Evolutionary conservation across 2,113 vertebrate genomes (phyloP).

Genomic region (Eclectus roratus): DNA sequence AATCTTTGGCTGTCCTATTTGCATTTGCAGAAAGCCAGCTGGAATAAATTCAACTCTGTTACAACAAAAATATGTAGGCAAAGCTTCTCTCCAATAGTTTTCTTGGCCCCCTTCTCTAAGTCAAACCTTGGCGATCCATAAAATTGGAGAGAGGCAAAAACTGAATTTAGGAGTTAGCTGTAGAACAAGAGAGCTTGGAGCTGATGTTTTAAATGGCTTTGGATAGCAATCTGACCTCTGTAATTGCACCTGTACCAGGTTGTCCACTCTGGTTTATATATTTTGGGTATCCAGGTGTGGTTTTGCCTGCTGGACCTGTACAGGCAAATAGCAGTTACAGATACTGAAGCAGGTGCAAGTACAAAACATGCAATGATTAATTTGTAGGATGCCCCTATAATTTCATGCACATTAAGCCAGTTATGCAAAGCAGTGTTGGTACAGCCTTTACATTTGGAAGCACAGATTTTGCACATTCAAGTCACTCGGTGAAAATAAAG

Average conservation of each 20-base stretch:
- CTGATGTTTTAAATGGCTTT: background rate
- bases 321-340: background rate
- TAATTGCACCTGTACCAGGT: background rate
- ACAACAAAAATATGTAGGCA: background rate
- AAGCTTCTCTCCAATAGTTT: background rate
- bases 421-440: constrained; percentile 35
- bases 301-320: background rate
- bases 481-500: background rate
- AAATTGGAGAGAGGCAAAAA: background rate
- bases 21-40: constrained; percentile 22
- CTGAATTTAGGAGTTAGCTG: background rate
- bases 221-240: background rate
- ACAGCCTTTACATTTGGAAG: constrained; percentile 26
- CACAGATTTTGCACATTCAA: constrained; percentile 15
- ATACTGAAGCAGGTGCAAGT: background rate
- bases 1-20: constrained; percentile 3
- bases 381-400: constrained; percentile 48
- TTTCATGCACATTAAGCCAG: constrained; percentile 49
- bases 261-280: rapidly evolving
- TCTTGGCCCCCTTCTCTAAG: background rate
- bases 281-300: background rate
- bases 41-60: background rate
- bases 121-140: background rate
- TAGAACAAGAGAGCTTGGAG: background rate
- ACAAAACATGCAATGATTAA: constrained; percentile 7